A percentile compares a stretch with the other conserved stretches of the same genome.
phyloP scores from a whole-genome alignment of 64 coral and sea anemone genomes.

The Trachythela sp. region DNA sequence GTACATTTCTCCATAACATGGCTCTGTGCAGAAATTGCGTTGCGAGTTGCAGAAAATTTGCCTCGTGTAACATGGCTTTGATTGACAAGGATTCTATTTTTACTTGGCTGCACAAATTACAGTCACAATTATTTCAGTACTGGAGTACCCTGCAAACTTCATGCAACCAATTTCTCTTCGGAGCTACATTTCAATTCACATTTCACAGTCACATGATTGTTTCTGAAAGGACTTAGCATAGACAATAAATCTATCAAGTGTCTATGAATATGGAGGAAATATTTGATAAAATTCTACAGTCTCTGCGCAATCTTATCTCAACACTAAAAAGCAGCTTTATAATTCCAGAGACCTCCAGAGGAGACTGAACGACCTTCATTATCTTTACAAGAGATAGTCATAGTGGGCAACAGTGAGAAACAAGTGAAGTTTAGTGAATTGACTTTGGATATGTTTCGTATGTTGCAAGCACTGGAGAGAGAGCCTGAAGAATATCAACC shows the following conservation, averaged over 20 bases:
- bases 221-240: neutral
- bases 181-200: too few species aligned
- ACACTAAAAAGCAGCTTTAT: neutral
- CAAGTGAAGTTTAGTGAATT: slow-evolving; percentile 99
- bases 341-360: neutral
- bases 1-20: too few species aligned
- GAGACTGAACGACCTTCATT: neutral
- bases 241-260: neutral
- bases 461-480: slow-evolving; percentile 89
- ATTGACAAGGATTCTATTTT: neutral
- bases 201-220: neutral
- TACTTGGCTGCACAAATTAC: neutral
- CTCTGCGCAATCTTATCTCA: neutral
- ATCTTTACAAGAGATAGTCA: slow-evolving; percentile 89
- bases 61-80: too few species aligned
- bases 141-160: too few species aligned
- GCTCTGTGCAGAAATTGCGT: too few species aligned
- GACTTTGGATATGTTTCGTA: slow-evolving; percentile 97
- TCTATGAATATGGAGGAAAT: too few species aligned
- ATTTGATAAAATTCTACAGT: neutral
- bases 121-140: too few species aligned
- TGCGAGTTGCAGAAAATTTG: too few species aligned
- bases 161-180: too few species aligned
- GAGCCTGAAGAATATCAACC: slow-evolving; percentile 73
- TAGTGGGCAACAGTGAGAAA: slow-evolving; percentile 94